A percentile compares a stretch with the other conserved stretches of the same genome.
phyloP scores from a whole-genome alignment of 2,797 vertebrate genomes.

The Malacoctenus gilli region DNA sequence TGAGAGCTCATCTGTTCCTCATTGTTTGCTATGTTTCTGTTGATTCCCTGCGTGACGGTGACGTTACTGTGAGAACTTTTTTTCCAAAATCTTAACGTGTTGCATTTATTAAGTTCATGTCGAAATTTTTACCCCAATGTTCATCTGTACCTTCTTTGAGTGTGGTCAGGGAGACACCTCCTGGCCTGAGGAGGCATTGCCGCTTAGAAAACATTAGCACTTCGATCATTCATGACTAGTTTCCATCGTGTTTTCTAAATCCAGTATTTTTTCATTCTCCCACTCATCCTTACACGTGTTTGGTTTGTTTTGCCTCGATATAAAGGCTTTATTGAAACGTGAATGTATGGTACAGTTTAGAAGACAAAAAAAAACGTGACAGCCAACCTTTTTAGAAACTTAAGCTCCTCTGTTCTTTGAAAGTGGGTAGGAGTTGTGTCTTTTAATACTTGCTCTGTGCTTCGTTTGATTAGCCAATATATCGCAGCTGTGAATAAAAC shows the following conservation, averaged over 20 bases:
- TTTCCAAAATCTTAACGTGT: slow-evolving; percentile 40
- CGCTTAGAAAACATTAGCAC: slow-evolving; percentile 53
- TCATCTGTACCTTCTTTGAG: slow-evolving; percentile 26
- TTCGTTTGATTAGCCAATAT: slow-evolving; percentile 46
- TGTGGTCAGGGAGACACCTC: slow-evolving; percentile 12
- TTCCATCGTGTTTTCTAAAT: slow-evolving; percentile 19
- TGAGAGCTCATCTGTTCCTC: slow-evolving; percentile 26
- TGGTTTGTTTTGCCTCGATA: slow-evolving; percentile 55
- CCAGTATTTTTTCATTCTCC: slow-evolving; percentile 5
- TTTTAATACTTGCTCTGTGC: slow-evolving; percentile 56
- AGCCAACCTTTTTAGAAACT: slow-evolving; percentile 43
- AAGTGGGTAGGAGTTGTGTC: slow-evolving; percentile 39
- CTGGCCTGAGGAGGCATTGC: slow-evolving; percentile 32
- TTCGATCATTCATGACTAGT: slow-evolving; percentile 1
- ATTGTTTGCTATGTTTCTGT: not conserved
- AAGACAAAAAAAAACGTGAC: not conserved
- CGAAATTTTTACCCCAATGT: slow-evolving; percentile 10
- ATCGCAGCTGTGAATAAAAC: slow-evolving; percentile 72
- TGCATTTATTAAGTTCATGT: slow-evolving; percentile 49
- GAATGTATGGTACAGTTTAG: slow-evolving; percentile 68
- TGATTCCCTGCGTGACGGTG: slow-evolving; percentile 38
- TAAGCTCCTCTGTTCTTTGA: slow-evolving; percentile 45
- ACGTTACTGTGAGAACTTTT: slow-evolving; percentile 65
- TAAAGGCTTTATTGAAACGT: slow-evolving; percentile 50
- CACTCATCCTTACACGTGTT: slow-evolving; percentile 33